Percentiles rank a stretch among this genome's conserved stretches.
Conservation (phyloP, 1,140 invertebrate genomes). For the Papilio dardanus region DNA sequence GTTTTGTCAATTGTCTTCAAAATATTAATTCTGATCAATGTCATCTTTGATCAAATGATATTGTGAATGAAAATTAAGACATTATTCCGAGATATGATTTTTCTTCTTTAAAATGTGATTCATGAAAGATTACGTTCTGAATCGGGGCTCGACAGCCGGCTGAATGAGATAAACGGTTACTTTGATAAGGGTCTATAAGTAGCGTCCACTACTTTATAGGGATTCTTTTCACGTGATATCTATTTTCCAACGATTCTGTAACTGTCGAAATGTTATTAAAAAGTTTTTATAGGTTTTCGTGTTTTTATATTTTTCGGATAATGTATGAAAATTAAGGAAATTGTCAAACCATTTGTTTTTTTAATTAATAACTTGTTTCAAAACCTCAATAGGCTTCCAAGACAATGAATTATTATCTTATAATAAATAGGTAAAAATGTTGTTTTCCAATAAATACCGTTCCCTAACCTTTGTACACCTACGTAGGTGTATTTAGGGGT, state of each 20-base stretch:
- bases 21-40: too few relatives aligned
- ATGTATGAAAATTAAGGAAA: too few relatives aligned
- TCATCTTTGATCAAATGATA: not conserved
- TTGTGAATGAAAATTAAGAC: not conserved
- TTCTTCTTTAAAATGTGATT: not conserved
- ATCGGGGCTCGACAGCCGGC: not conserved
- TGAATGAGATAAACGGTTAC: constrained; percentile 1
- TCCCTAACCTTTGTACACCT: not conserved
- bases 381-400: too few relatives aligned
- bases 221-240: constrained; percentile 15
- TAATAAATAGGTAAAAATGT: not conserved
- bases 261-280: not conserved
- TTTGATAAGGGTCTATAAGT: constrained; percentile 1
- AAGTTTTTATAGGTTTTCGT: not conserved
- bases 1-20: not conserved
- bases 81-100: not conserved
- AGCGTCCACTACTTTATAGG: not conserved
- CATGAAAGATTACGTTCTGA: not conserved
- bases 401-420: not conserved
- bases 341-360: too few relatives aligned
- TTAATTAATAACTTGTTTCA: too few relatives aligned
- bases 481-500: not conserved
- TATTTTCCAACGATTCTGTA: not conserved
- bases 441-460: not conserved
- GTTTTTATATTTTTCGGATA: not conserved